A percentile compares a stretch with the other conserved stretches of the same genome.
Evolutionary conservation across 30 jellyfish, hydroid and myxozoan species (phyloP).

Genomic region (Sanderia malayensis): DNA sequence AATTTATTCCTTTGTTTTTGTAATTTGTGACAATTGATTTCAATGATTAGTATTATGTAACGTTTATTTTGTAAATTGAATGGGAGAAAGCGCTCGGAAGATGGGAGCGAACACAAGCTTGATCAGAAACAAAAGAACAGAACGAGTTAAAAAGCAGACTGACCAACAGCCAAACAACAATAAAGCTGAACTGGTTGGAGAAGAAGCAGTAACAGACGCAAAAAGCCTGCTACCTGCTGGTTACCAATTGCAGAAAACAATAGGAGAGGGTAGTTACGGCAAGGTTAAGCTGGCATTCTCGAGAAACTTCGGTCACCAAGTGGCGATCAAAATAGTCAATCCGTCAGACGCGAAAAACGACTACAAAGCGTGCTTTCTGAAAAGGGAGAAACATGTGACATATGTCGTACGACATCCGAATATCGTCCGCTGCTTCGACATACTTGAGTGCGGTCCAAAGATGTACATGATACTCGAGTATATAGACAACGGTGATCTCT

Average conservation of each 20-base stretch:
- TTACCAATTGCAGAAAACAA: conserved; percentile 28
- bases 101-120: conserved; percentile 55
- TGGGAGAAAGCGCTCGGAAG: too few species aligned
- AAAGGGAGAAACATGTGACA: conserved; percentile 46
- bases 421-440: conserved; percentile 55
- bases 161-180: too few species aligned
- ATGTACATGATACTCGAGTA: conserved; percentile 57
- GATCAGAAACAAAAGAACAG: neutral
- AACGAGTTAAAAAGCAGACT: neutral
- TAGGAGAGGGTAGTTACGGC: conserved; percentile 74
- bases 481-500: conserved; percentile 52
- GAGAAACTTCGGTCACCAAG: conserved; percentile 12
- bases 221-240: conserved; percentile 47
- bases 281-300: conserved; percentile 71
- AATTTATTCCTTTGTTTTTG: too few species aligned
- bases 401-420: conserved; percentile 36
- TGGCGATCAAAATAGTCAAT: conserved; percentile 63
- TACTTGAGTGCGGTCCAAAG: conserved; percentile 43
- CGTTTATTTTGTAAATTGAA: too few species aligned
- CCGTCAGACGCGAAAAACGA: neutral
- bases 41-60: too few species aligned
- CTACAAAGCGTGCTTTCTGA: conserved; percentile 16
- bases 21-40: too few species aligned
- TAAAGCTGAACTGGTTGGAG: neutral
- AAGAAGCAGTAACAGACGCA: conserved; percentile 25